Evolutionary conservation across 1,140 invertebrate species (phyloP), one percentile per base, ranked within the genome.

Genomic region (Drosophila seguyi): DNA sequence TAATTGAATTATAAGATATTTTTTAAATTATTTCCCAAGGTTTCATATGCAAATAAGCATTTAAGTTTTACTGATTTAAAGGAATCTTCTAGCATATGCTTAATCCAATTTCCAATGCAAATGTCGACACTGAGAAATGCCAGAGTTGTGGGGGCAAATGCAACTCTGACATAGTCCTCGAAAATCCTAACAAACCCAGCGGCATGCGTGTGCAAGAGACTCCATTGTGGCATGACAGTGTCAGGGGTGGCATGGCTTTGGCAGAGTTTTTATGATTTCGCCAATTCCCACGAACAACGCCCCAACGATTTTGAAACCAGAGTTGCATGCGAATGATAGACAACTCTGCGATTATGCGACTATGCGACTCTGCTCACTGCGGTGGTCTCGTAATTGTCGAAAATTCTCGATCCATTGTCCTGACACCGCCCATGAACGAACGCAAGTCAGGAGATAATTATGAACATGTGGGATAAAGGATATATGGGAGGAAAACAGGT

Each of bases 41-140:
- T 18, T 42, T 18, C 10, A 10, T 6, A 44, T 44, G 18, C 10
- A 45, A 45, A 45, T 7, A 44, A 10, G 5, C 20, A 22, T 14
- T 18, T 6, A 1, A 2, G 0, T 14, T 7, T 22, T 45, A 22
- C 20, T 45, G n/a, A 14, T 38, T 16, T 38, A 38, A 16, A 3
- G 36, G 16, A 16, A 16, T 38, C 36, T 38, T 38, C 56, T 58
- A 59, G 72, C 62, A 62, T 83, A 76, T 68, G 66, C 71, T 87
- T 83, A 77, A 87, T 88, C 84, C 84, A 83, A 87, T 87, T 87
- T 83, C 66, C 75, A 67, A 80, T 88, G 79, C 83, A 88, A 87
- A 88, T 88, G 84, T 88, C 84, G 79, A 56, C 55, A 53, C 84
- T 73, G 66, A 73, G 66, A 76, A 57, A 76, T 83, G 71, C 0